Evolutionary conservation across 1,140 invertebrate genomes (phyloP).

Genomic region (Macrotrachela quadricornifera): DNA sequence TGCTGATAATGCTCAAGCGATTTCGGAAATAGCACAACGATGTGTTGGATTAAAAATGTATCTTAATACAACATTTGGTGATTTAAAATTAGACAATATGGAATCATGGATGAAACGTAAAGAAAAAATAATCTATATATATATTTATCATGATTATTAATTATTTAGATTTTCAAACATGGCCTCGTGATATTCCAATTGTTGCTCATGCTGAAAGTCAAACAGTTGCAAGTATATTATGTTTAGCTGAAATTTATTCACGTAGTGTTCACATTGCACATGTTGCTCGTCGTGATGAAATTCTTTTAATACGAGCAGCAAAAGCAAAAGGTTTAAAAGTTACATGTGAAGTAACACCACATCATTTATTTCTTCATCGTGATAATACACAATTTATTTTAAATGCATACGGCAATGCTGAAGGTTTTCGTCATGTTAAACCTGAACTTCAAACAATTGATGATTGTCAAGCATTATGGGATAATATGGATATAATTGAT

Average conservation of each 20-base stretch:
- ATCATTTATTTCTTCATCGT: slow-evolving; percentile 72
- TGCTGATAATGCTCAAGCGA: slow-evolving; percentile 48
- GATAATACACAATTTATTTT: slow-evolving; percentile 24
- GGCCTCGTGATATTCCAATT: slow-evolving; percentile 70
- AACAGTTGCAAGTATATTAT: slow-evolving; percentile 69
- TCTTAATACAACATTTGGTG: slow-evolving; percentile 83
- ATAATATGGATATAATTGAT: slow-evolving; percentile 84
- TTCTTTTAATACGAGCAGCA: slow-evolving; percentile 33
- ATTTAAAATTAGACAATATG: slow-evolving; percentile 59
- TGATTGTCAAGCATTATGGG: slow-evolving; percentile 87
- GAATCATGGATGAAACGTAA: slow-evolving; percentile 55
- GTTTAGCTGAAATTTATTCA: slow-evolving; percentile 62
- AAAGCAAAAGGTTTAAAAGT: slow-evolving; percentile 45
- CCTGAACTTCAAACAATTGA: slow-evolving; percentile 59
- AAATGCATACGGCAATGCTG: slow-evolving; percentile 39
- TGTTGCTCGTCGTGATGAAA: slow-evolving; percentile 70
- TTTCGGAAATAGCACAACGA: slow-evolving; percentile 47
- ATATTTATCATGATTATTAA: slow-evolving; percentile 23
- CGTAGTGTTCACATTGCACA: slow-evolving; percentile 83
- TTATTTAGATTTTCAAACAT: slow-evolving; percentile 53
- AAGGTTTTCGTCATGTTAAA: slow-evolving; percentile 42
- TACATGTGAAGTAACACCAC: slow-evolving; percentile 92
- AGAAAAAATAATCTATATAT: too few relatives aligned
- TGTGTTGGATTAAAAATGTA: slow-evolving; percentile 92
- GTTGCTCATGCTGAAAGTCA: slow-evolving; percentile 85